Evolutionary conservation across 2,797 vertebrate species (phyloP).

Genomic region (Acrocephalus scirpaceus): DNA sequence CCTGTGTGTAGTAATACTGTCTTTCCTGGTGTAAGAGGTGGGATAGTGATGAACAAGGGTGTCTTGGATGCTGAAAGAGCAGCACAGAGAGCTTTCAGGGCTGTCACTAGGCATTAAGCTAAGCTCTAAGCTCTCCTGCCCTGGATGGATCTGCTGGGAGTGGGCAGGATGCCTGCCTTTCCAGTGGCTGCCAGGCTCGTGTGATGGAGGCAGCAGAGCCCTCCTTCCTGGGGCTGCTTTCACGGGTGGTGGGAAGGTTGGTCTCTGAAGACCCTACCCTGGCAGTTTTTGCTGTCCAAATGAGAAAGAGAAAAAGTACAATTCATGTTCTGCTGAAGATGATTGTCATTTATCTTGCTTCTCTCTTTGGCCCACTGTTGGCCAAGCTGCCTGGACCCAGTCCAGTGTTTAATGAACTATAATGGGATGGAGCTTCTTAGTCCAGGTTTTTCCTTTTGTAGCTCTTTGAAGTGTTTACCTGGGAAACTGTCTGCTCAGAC

Average conservation of each 20-base stretch:
- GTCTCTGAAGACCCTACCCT: not conserved
- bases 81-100: not conserved
- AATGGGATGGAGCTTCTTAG: not conserved
- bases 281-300: not conserved
- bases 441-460: not conserved
- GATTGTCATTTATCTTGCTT: not conserved
- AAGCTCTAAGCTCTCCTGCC: not conserved
- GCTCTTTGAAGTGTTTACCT: not conserved
- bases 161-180: not conserved
- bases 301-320: not conserved
- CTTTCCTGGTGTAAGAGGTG: not conserved
- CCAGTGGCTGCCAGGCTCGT: rapidly evolving
- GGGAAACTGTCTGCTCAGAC: not conserved
- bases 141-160: not conserved
- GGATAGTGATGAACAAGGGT: not conserved
- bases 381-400: not conserved
- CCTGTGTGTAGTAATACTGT: not conserved
- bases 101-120: not conserved
- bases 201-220: not conserved
- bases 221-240: not conserved
- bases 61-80: not conserved
- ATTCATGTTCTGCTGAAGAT: not conserved
- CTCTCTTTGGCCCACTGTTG: not conserved
- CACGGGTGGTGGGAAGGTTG: not conserved
- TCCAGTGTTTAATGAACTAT: not conserved